Conservation (phyloP, 1,140 invertebrate species). For the Olivierus martensii region DNA sequence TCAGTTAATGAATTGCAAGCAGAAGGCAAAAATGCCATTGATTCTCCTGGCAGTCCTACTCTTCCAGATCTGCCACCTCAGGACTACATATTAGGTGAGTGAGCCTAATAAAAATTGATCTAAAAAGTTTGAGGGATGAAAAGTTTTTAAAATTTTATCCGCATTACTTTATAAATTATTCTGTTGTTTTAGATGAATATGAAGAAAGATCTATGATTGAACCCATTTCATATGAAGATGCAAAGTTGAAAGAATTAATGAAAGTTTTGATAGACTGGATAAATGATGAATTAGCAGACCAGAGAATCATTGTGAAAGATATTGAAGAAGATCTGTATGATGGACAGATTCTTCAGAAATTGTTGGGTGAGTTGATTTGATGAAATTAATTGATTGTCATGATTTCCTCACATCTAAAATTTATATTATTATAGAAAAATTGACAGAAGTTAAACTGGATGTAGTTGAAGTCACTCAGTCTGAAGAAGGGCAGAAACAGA, state of each 20-base stretch:
- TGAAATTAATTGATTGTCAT: neutral
- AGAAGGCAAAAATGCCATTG: conserved; percentile 93
- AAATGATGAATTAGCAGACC: conserved; percentile 90
- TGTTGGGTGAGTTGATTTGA: conserved; percentile 51
- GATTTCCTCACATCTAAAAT: no score
- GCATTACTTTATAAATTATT: neutral
- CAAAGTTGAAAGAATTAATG: conserved; percentile 73
- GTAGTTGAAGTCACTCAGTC: conserved; percentile 97
- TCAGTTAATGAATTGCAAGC: conserved; percentile 86
- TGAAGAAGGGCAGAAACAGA: conserved; percentile 93
- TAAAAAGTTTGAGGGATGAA: no score
- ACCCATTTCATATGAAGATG: conserved; percentile 67
- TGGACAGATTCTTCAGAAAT: conserved; percentile 93
- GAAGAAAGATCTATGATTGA: conserved; percentile 95
- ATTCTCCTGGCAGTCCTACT: conserved; percentile 77
- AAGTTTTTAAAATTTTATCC: neutral
- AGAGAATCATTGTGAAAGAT: conserved; percentile 94
- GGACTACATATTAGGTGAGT: conserved; percentile 73
- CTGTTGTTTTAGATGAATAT: conserved; percentile 57
- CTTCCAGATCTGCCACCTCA: conserved; percentile 75
- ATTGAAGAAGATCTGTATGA: conserved; percentile 97
- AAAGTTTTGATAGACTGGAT: conserved; percentile 92
- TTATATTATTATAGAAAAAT: conserved; percentile 50
- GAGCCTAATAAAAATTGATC: no score
- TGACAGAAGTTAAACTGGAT: conserved; percentile 79